Evolutionary conservation across 2,797 vertebrate genomes (phyloP), one percentile per base, ranked within the genome.

Genomic region (Sebastes melanostomus): DNA sequence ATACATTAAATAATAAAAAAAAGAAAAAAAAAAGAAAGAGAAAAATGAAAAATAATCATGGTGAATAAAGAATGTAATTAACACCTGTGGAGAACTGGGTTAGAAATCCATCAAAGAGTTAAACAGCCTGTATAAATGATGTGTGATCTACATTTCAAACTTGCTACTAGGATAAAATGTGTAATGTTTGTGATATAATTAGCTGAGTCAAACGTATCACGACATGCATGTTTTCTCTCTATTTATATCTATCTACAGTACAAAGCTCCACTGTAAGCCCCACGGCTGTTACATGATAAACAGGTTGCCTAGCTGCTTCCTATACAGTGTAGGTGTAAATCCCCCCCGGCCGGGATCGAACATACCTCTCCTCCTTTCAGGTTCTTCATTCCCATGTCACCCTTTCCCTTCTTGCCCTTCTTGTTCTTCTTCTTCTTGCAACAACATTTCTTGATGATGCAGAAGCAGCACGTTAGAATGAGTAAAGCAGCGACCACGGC

Each of bases 371-470:
- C 95, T 56, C 95, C 96, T 86, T 96, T 96, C 91, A 96, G 88
- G 92, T 96, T 96, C 92, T 95, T 96, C 96, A 96, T 95, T 60
- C 95, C 94, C 92, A 96, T 91, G 29, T 95, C 98, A 18, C 96
- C 97, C 89, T 98, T 98, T 91, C 98, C 97, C 91, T 99, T 98
- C 93, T 99, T 99, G 94, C 97, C 97, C 90, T 98, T 98, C 95
- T 99, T 99, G 94, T 97, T 98, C 95, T 98, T 99, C 96, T 97
- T 98, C 96, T 97, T 99, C 95, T 98, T 99, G 91, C 98, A 99
- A 91, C 97, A 98, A 94, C 98, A 99, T 91, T 99, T 99, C 95
- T 99, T 99, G 92, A 98, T 96, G 91, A 99, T 97, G 95, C 98
- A 99, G 95, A 99, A 97, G 96, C 98, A 99, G 93, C 98, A 99